Evolutionary conservation across 2,113 vertebrate genomes (phyloP), one percentile per base, ranked within the genome.

Genomic region (Salvator merianae): DNA sequence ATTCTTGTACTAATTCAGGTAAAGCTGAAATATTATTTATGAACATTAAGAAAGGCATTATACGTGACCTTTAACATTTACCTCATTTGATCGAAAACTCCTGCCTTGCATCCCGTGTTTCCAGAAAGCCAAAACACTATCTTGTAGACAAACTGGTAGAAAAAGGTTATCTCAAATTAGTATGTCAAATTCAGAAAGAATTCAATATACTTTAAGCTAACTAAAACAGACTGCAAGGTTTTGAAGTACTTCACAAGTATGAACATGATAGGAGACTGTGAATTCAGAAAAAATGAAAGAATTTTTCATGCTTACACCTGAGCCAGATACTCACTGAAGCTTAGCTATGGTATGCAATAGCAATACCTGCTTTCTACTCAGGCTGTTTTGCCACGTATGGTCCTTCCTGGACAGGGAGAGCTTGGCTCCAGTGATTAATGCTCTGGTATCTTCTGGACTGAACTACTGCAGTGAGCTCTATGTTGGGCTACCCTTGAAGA

Each of bases 81-180:
- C 98, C 97, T 99, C 98, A 83, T 99, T 99, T 88, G 98, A 99
- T 94, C 97, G 97, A 90, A 99, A 99, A 92, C 98, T 99, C 91
- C 98, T 96, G 72, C 98, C 98, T 93, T 99, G 98, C 98, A 99
- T 99, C 53, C 98, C 98, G 0, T 99, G 98, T 74, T 98, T 99
- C 98, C 98, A 99, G 94, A 99, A 99, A 0, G 98, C 98, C 91
- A 99, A 93, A 50, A 99, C 98, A 4, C 98, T 99, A 94, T 99
- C 98, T 92, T 99, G 98, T 55, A 99, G 97, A 94, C 98, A 99
- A 91, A 99, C 98, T 99, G 91, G 84, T 30, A 93, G 80, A 88
- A 88, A 95, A 92, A 90, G 38, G 91, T 87, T 69, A 93, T 1
- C 34, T 30, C 2, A 63, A 80, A 59, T 83, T n/a, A 76, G 53